Conservation (phyloP, 2,113 vertebrate species). For the Cyanistes caeruleus region DNA sequence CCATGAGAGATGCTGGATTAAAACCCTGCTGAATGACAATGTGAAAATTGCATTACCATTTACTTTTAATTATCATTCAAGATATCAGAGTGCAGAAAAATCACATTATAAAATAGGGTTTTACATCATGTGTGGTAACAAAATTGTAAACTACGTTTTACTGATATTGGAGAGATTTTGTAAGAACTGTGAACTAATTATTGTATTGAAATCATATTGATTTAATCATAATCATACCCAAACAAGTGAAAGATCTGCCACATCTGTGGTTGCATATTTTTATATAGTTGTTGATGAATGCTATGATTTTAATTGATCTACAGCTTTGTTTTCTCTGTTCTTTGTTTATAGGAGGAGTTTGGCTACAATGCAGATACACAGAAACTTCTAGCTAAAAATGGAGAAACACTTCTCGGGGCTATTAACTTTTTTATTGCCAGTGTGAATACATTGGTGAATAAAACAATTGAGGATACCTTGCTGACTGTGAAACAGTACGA, state of each 20-base stretch:
- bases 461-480: constrained; percentile 97
- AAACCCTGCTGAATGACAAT: not conserved
- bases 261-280: constrained; percentile 2
- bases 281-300: constrained; percentile 10
- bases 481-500: constrained; percentile 98
- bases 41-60: not conserved
- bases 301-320: constrained; percentile 6
- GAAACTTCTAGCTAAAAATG: constrained; percentile 96
- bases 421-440: constrained; percentile 96
- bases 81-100: not conserved
- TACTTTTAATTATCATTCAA: not conserved
- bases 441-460: constrained; percentile 94
- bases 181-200: not conserved
- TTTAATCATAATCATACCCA: not conserved
- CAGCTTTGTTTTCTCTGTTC: constrained; percentile 46
- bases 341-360: constrained; percentile 93
- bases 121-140: not conserved
- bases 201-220: not conserved
- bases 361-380: constrained; percentile 97
- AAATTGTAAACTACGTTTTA: not conserved
- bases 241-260: not conserved
- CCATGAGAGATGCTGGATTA: not conserved
- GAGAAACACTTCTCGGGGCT: constrained; percentile 93
- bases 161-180: not conserved
- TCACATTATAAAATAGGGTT: not conserved